Base-by-base conservation (phyloP, 1,140 invertebrate species). In the Dreissena rostriformis region DNA sequence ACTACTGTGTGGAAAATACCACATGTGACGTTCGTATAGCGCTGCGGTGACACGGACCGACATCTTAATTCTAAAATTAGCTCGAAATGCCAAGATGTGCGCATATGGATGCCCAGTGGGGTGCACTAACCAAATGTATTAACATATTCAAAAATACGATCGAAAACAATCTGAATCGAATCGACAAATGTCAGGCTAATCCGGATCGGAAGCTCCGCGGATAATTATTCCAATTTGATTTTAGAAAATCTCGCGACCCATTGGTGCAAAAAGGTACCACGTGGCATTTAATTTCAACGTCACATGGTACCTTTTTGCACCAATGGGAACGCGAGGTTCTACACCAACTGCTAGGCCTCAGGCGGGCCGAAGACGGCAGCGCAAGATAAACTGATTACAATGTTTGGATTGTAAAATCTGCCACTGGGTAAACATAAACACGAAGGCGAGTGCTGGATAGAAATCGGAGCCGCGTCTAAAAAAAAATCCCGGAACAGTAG, bases 181-280 rank as follows among this genome's bases (percentile, higher is more conserved):
- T 52, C 22, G 39, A 29, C n/a, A 70, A 67, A 68, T 71, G 77
- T 79, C 77, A 79, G 28, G 57, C 26, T 79, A 79, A 79, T 70
- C 67, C 66, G 26, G 49, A 15, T 14, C n/a, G 65, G 55, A 57
- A 22, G 63, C 52, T 57, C 26, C 24, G 22, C 26, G 28, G 75
- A 70, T 79, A 68, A 79, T 79, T 79, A 79, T 68, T 79, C 65
- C n/a, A n/a, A n/a, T n/a, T n/a, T n/a, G n/a, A n/a, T n/a, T n/a
- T n/a, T n/a, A n/a, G n/a, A n/a, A n/a, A n/a, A n/a, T n/a, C n/a
- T n/a, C n/a, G n/a, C n/a, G n/a, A n/a, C n/a, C n/a, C n/a, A n/a
- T n/a, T n/a, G n/a, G n/a, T n/a, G n/a, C n/a, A n/a, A n/a, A n/a
- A n/a, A n/a, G n/a, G n/a, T n/a, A n/a, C n/a, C n/a, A n/a, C n/a